These are phyloP conservation scores for Drosophila mimica DNA, from an alignment of 2,888 invertebrate species.

Conservation along the genomic window DNA sequence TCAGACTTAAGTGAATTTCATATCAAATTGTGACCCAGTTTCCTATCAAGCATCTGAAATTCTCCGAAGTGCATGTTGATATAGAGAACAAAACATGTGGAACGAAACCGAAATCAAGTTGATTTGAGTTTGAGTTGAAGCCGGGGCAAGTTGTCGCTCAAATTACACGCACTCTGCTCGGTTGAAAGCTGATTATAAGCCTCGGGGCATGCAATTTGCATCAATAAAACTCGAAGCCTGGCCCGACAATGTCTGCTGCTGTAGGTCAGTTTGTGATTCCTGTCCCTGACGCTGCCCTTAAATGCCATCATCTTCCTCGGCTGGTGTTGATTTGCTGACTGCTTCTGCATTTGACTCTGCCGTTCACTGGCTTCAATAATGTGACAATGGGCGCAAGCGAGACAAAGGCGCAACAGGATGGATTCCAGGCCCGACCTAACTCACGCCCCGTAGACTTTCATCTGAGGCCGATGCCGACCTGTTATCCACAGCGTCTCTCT, in stretches of 20 bases:
- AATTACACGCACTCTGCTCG: constrained; percentile 72
- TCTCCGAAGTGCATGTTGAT: constrained; percentile 25
- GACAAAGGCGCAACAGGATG: constrained; percentile 42
- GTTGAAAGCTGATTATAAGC: constrained; percentile 72
- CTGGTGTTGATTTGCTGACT: constrained; percentile 74
- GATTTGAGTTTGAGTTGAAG: constrained; percentile 9
- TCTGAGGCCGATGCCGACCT: constrained; percentile 50
- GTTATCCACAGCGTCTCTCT: constrained; percentile 47
- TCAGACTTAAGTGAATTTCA: constrained; percentile 67
- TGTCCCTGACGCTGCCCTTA: constrained; percentile 38
- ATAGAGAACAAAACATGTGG: constrained; percentile 24
- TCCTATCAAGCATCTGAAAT: constrained; percentile 48
- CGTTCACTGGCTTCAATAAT: constrained; percentile 63
- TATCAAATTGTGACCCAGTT: constrained; percentile 68
- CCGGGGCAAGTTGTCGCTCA: constrained; percentile 67
- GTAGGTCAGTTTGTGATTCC: constrained; percentile 70
- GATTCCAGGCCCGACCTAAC: constrained; percentile 49
- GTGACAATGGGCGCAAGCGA: constrained; percentile 73
- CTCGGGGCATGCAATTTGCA: constrained; percentile 75
- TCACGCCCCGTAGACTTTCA: constrained; percentile 64
- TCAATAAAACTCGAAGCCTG: constrained; percentile 71
- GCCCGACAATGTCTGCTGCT: constrained; percentile 56
- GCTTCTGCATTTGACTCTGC: constrained; percentile 68
- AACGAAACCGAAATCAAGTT: constrained; percentile 18
- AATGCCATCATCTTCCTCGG: constrained; percentile 53